A percentile compares a stretch with the other conserved stretches of the same genome.
phyloP scores from a whole-genome alignment of 92 coral and sea anemone genomes.

The Hydrozoanthus gracilis region DNA sequence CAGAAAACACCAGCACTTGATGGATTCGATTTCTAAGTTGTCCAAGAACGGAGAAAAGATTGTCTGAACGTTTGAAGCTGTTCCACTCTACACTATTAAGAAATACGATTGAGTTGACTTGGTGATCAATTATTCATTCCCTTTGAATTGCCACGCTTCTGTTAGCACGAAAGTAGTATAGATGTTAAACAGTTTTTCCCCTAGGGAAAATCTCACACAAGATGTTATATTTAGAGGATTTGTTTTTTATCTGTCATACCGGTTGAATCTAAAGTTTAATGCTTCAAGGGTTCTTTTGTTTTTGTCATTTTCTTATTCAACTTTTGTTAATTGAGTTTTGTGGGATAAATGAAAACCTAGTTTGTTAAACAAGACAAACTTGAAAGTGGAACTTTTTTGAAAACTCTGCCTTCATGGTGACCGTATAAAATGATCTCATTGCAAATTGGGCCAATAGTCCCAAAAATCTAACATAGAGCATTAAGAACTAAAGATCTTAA shows the following conservation, averaged over 20 bases:
- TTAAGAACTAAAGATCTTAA: too few species aligned
- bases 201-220: background rate
- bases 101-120: conserved; percentile 32
- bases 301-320: background rate
- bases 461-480: too few species aligned
- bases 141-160: conserved; percentile 74
- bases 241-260: background rate
- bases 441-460: too few species aligned
- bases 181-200: background rate
- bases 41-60: background rate
- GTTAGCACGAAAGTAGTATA: conserved; percentile 9
- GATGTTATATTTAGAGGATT: background rate
- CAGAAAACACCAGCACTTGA: background rate
- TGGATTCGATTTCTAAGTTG: background rate
- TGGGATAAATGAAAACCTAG: background rate
- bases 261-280: conserved; percentile 4
- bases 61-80: background rate
- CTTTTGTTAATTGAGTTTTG: conserved; percentile 32
- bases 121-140: conserved; percentile 57
- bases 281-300: background rate
- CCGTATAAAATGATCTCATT: too few species aligned
- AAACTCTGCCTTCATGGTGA: too few species aligned
- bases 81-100: background rate
- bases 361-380: background rate
- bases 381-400: background rate